Evolutionary conservation across 1,140 invertebrate species (phyloP).

Genomic region (Ips nitidus): DNA sequence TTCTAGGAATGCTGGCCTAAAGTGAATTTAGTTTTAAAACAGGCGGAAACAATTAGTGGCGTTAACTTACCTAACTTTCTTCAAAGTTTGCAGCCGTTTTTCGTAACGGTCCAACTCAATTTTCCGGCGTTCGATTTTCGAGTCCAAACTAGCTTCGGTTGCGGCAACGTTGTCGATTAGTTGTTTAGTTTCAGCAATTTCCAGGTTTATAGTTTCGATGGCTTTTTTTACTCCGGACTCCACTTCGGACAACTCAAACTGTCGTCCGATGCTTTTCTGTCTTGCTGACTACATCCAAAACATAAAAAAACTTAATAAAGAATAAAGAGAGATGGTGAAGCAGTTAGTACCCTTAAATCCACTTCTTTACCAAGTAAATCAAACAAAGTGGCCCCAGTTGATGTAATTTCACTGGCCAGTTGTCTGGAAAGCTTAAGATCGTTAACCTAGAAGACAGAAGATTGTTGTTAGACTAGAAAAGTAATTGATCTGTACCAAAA

Average conservation of each 20-base stretch:
- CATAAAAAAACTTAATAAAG: background rate
- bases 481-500: background rate
- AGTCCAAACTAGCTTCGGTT: conserved; percentile 82
- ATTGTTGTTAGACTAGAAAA: background rate
- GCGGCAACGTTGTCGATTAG: conserved; percentile 83
- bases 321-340: background rate
- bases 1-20: conserved; percentile 93
- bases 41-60: background rate
- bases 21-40: conserved; percentile 1
- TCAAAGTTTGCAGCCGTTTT: conserved; percentile 88
- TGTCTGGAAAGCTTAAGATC: conserved; percentile 86
- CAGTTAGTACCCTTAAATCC: conserved; percentile 68
- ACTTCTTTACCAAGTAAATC: conserved; percentile 90
- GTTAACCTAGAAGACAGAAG: conserved; percentile 56
- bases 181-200: conserved; percentile 71
- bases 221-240: conserved; percentile 73
- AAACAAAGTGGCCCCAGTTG: conserved; percentile 85
- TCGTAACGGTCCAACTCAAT: conserved; percentile 90
- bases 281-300: conserved; percentile 50
- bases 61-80: conserved; percentile 78
- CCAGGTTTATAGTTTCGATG: conserved; percentile 65
- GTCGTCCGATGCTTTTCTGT: conserved; percentile 59
- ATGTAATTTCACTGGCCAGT: conserved; percentile 87
- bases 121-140: conserved; percentile 88
- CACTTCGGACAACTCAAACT: conserved; percentile 81